A percentile compares a stretch with the other conserved stretches of the same genome.
Conservation (phyloP, 2,113 vertebrate species). For the Eublepharis macularius region DNA sequence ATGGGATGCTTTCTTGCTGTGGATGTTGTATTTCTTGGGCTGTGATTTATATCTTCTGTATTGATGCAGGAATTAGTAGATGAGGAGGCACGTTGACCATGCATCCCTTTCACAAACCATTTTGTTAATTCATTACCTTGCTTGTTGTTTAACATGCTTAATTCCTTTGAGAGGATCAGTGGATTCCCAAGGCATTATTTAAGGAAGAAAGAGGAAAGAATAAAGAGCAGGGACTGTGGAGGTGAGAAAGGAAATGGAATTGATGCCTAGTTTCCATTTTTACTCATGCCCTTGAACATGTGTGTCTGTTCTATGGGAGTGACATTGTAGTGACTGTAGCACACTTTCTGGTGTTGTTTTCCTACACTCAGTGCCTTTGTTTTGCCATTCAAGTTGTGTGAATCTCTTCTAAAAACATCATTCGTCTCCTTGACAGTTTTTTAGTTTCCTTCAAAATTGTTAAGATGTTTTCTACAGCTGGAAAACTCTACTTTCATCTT, state of each 20-base stretch:
- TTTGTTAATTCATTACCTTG: slow-evolving; percentile 65
- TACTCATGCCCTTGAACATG: slow-evolving; percentile 9
- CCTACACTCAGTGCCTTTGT: slow-evolving; percentile 47
- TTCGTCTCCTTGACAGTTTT: background rate
- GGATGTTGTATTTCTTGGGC: slow-evolving; percentile 51
- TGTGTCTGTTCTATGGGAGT: background rate
- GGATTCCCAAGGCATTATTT: slow-evolving; percentile 43
- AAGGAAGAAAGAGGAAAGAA: slow-evolving; percentile 30
- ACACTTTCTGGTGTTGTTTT: slow-evolving; percentile 41
- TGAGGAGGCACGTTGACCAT: slow-evolving; percentile 53
- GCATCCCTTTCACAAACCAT: slow-evolving; percentile 56
- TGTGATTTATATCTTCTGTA: slow-evolving; percentile 54
- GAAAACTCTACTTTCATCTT: background rate
- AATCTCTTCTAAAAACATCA: background rate
- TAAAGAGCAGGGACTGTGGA: background rate
- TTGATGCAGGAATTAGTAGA: slow-evolving; percentile 57
- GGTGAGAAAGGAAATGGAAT: slow-evolving; percentile 1
- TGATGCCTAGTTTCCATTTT: slow-evolving; percentile 35
- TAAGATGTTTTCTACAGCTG: background rate
- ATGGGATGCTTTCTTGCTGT: slow-evolving; percentile 48
- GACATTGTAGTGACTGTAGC: slow-evolving; percentile 11
- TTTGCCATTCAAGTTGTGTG: slow-evolving; percentile 23
- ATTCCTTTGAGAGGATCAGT: slow-evolving; percentile 49
- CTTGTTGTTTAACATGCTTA: slow-evolving; percentile 48
- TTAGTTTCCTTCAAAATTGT: background rate